These are phyloP conservation scores for Acanthosoma haemorrhoidale DNA, from an alignment of 2,888 invertebrate species.

Conservation along the genomic window DNA sequence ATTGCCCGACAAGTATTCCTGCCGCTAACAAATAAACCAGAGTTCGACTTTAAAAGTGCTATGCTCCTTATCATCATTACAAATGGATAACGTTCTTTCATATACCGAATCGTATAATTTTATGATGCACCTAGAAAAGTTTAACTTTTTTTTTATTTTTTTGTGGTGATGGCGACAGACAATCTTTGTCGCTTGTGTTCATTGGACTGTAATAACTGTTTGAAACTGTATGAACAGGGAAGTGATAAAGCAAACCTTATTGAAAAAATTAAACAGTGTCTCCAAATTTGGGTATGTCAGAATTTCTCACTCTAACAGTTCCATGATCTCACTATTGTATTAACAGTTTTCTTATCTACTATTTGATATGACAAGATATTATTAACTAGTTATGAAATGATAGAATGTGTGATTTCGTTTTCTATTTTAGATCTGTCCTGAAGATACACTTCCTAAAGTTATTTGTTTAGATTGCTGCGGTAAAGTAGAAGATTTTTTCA, in stretches of 20 bases:
- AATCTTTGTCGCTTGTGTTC: constrained; percentile 38
- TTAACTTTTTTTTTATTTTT: constrained; percentile 8
- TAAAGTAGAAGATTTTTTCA: constrained; percentile 43
- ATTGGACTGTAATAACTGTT: constrained; percentile 40
- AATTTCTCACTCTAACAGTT: no score
- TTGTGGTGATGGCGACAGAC: constrained; percentile 24
- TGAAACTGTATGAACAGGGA: constrained; percentile 42
- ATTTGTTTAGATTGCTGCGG: constrained; percentile 43
- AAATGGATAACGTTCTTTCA: neutral
- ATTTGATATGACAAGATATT: no score
- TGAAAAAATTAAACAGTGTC: constrained; percentile 43
- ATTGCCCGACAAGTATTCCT: no score
- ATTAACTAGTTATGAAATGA: no score
- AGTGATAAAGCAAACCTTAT: constrained; percentile 42
- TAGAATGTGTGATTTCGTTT: no score
- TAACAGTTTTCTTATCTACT: no score
- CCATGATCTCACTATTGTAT: no score
- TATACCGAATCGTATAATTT: neutral
- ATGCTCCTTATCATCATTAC: no score
- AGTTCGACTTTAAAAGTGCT: no score
- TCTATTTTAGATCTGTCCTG: constrained; percentile 41
- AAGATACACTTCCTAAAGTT: constrained; percentile 43
- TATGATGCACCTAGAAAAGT: neutral
- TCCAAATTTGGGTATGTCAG: constrained; percentile 44
- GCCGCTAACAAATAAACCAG: no score